Base-by-base conservation (phyloP, 1,140 invertebrate species). In the Cyclina sinensis region DNA sequence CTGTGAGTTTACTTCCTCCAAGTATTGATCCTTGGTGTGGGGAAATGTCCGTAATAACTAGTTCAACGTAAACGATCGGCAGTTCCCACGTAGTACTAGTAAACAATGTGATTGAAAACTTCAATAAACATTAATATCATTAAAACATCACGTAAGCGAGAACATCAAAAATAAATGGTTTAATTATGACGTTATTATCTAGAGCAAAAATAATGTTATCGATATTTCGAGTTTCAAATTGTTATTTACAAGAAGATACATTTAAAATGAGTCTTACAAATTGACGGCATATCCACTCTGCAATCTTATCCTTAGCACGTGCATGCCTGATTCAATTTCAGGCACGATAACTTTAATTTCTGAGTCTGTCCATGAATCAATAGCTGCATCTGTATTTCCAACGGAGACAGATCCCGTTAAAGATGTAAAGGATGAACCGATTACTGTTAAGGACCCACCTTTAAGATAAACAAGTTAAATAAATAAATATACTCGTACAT, bases 1-100 rank as follows among this genome's bases (percentile, higher is more conserved):
- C 89, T 5, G 91, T 93, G 1, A 95, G 39, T n/a, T 79, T 18
- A 3, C 93, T 94, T 0, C 94, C 94, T 37, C 94, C 94, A 21
- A 90, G 83, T 16, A 94, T 27, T 0, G 93, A 94, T 7, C 94
- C 94, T n/a, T 65, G 57, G 0, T 32, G 21, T 43, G 94, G 94
- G 11, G 27, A 88, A 30, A 94, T 80, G 48, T 90, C 89, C 2
- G 88, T 91, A 18, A 94, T 90, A n/a, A 59, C 54, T 0, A 94
- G 84, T 12, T 37, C 70, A 1, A 73, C 68, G 32, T 54, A 57
- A 12, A 88, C 65, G 1, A 24, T 62, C 57, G 86, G 86, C n/a
- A 88, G 62, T 14, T 35, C 57, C 16, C 24, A 30, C 18, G 30
- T 68, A 16, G 51, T 2, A n/a, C 51, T 74, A 24, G 24, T 21